A percentile compares a stretch with the other conserved stretches of the same genome.
These are phyloP conservation scores for Tridacna gigas DNA, from an alignment of 2,888 invertebrate species.

Conservation along the genomic window DNA sequence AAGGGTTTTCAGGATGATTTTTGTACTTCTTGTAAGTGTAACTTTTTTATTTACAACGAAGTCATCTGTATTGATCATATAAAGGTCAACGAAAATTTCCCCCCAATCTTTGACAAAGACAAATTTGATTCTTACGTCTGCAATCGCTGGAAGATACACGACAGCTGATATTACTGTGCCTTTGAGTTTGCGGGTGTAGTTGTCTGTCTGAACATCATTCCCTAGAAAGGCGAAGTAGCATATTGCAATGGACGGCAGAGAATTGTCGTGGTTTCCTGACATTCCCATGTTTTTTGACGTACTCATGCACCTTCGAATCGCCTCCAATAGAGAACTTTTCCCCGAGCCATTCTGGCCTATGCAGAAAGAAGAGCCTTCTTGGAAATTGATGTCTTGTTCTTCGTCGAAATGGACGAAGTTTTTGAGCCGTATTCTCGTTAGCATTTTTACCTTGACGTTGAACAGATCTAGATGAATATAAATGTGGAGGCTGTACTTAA, in stretches of 20 bases:
- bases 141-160: background rate
- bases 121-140: background rate
- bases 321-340: slow-evolving; percentile 9
- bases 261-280: background rate
- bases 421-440: slow-evolving; percentile 3
- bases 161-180: background rate
- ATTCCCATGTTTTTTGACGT: slow-evolving; percentile 17
- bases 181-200: background rate
- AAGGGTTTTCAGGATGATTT: background rate
- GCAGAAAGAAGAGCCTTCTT: slow-evolving; percentile 11
- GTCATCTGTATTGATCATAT: background rate
- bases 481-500: no score
- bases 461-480: no score
- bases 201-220: no score
- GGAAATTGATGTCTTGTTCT: background rate
- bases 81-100: background rate
- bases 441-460: background rate
- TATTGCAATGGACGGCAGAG: background rate
- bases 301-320: slow-evolving; percentile 26
- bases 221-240: background rate
- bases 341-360: slow-evolving; percentile 17
- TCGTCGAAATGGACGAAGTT: slow-evolving; percentile 24
- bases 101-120: background rate
- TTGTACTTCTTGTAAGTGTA: background rate
- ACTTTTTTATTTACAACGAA: background rate